Evolutionary conservation across 2,888 invertebrate genomes (phyloP).

Genomic region (Megamerina dolium): DNA sequence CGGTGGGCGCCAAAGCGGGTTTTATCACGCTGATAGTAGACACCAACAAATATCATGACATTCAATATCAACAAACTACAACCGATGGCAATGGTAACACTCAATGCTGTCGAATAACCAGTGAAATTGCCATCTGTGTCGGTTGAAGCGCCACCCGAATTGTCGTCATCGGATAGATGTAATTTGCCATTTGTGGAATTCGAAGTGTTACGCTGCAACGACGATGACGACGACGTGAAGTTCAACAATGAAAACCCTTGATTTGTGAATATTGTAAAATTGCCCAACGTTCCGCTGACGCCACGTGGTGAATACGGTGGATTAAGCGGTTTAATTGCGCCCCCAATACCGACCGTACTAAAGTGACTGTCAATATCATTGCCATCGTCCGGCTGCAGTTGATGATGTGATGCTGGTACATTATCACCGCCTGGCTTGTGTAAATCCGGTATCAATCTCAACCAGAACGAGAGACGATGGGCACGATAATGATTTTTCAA

Average conservation of each 20-base stretch:
- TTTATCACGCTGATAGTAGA: conserved; percentile 88
- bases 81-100: conserved; percentile 91
- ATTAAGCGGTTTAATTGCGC: conserved; percentile 51
- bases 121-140: conserved; percentile 79
- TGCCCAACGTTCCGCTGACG: conserved; percentile 38
- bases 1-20: conserved; percentile 62
- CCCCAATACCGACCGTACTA: conserved; percentile 36
- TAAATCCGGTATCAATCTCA: conserved; percentile 87
- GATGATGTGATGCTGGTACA: conserved; percentile 78
- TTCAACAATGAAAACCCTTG: conserved; percentile 48
- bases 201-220: conserved; percentile 41
- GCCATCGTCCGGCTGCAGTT: conserved; percentile 62
- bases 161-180: conserved; percentile 40
- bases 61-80: conserved; percentile 87
- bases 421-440: conserved; percentile 83
- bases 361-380: conserved; percentile 48
- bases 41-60: conserved; percentile 88
- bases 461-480: conserved; percentile 88
- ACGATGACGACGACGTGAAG: conserved; percentile 46
- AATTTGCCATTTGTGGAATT: conserved; percentile 36
- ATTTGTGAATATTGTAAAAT: conserved; percentile 48
- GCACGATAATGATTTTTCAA: conserved; percentile 91
- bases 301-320: conserved; percentile 42
- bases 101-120: conserved; percentile 83
- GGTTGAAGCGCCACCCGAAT: conserved; percentile 51